A percentile compares a stretch with the other conserved stretches of the same genome.
phyloP scores from a whole-genome alignment of 2,888 invertebrate species.

The Odontocolon sp. region DNA sequence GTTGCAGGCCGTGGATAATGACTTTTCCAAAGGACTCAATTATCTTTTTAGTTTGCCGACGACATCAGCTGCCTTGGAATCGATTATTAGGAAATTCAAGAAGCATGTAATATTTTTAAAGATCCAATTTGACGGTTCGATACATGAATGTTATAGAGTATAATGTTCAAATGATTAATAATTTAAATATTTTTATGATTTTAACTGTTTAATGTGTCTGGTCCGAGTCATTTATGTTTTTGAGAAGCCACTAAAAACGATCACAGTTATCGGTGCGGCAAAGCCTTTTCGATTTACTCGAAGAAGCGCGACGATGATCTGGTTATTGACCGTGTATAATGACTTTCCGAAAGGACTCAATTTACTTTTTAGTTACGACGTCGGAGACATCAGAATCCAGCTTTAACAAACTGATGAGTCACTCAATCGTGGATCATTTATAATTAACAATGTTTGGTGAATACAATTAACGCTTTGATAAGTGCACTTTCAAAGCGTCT shows the following conservation, averaged over 20 bases:
- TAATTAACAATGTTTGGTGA: not conserved
- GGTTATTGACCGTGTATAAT: constrained; percentile 55
- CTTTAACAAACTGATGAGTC: constrained; percentile 2
- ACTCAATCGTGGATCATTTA: constrained; percentile 33
- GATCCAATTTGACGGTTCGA: too few relatives aligned
- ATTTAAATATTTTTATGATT: too few relatives aligned
- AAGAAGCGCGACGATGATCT: constrained; percentile 35
- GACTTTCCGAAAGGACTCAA: constrained; percentile 60
- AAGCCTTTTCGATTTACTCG: constrained; percentile 22
- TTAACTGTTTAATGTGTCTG: too few relatives aligned
- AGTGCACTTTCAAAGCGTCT: not conserved
- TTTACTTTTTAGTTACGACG: constrained; percentile 56
- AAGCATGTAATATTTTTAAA: too few relatives aligned
- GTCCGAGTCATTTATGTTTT: constrained; percentile 49
- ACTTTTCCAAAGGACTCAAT: too few relatives aligned
- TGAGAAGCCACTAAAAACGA: constrained; percentile 37
- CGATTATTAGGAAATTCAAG: too few relatives aligned
- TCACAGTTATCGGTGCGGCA: constrained; percentile 20
- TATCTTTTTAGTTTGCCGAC: too few relatives aligned
- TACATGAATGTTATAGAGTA: too few relatives aligned
- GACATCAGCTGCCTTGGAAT: too few relatives aligned
- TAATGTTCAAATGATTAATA: too few relatives aligned
- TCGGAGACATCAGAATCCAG: not conserved
- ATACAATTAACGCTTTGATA: not conserved
- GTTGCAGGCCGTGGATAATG: too few relatives aligned